Conservation (phyloP, 1,140 invertebrate species). For the Anoplolepis gracilipes region DNA sequence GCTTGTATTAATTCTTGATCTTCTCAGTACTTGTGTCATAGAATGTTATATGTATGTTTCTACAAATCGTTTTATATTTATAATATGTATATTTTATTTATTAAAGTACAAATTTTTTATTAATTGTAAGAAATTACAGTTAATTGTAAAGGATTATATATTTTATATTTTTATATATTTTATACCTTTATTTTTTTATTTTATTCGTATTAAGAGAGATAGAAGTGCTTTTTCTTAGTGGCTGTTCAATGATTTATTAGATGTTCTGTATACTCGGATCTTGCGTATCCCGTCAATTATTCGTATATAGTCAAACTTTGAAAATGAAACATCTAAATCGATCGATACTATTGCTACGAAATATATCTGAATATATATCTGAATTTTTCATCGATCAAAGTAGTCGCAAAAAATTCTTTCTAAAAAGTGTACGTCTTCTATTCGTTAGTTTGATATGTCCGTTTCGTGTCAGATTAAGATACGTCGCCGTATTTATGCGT, state of each 20-base stretch:
- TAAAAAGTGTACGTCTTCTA: background rate
- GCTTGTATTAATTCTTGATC: constrained; percentile 9
- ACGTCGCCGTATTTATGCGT: background rate
- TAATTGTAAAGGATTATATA: too few relatives aligned
- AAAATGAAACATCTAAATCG: background rate
- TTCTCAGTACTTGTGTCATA: background rate
- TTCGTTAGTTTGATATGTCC: background rate
- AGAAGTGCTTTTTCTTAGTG: too few relatives aligned
- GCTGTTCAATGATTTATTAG: too few relatives aligned
- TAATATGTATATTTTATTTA: background rate
- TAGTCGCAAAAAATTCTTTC: background rate
- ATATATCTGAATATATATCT: too few relatives aligned
- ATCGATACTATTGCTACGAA: background rate
- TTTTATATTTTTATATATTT: too few relatives aligned
- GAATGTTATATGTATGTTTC: too few relatives aligned
- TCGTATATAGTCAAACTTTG: background rate
- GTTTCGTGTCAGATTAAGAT: constrained; percentile 19
- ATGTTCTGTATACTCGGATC: too few relatives aligned
- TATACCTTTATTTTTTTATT: too few relatives aligned
- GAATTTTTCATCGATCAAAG: background rate
- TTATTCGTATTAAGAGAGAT: too few relatives aligned
- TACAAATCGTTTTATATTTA: background rate
- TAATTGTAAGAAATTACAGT: too few relatives aligned
- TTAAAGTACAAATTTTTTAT: background rate
- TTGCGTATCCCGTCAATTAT: background rate